Evolutionary conservation across 2,888 invertebrate genomes (phyloP).

Genomic region (Cheilosia scutellata): DNA sequence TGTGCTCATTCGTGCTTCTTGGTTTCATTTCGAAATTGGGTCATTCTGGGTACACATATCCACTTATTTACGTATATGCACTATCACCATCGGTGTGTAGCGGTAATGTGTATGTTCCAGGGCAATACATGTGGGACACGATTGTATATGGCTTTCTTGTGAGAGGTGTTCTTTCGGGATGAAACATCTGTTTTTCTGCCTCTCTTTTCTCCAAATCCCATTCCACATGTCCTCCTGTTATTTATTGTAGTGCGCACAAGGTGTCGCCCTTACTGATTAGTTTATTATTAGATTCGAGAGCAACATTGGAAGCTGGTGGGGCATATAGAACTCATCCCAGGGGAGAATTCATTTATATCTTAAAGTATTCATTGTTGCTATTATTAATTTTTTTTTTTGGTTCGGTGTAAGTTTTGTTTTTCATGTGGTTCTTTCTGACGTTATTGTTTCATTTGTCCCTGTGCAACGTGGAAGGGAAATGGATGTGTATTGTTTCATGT

Average conservation of each 20-base stretch:
- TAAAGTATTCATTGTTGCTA: conserved; percentile 56
- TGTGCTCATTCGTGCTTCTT: conserved; percentile 58
- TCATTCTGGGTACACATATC: conserved; percentile 53
- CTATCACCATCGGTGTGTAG: conserved; percentile 40
- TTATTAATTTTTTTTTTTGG: conserved; percentile 33
- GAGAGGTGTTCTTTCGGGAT: conserved; percentile 15
- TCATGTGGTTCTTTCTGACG: not conserved
- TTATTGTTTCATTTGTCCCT: not conserved
- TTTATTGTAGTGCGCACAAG: conserved; percentile 58
- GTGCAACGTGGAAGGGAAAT: conserved; percentile 17
- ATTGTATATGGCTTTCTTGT: conserved; percentile 10
- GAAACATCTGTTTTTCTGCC: conserved; percentile 19
- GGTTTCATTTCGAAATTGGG: conserved; percentile 64
- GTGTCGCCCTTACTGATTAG: conserved; percentile 68
- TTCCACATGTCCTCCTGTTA: conserved; percentile 19
- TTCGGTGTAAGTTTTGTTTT: conserved; percentile 17
- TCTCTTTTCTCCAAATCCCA: conserved; percentile 29
- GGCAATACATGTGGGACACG: conserved; percentile 47
- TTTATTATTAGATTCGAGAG: conserved; percentile 56
- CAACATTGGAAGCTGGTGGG: conserved; percentile 10
- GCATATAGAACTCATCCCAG: conserved; percentile 1
- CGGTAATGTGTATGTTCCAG: conserved; percentile 46
- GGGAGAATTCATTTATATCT: conserved; percentile 42
- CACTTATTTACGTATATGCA: conserved; percentile 25
- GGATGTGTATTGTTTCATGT: conserved; percentile 26